Base-by-base conservation (phyloP, 2,888 invertebrate species). In the Argyresthia goedartella region DNA sequence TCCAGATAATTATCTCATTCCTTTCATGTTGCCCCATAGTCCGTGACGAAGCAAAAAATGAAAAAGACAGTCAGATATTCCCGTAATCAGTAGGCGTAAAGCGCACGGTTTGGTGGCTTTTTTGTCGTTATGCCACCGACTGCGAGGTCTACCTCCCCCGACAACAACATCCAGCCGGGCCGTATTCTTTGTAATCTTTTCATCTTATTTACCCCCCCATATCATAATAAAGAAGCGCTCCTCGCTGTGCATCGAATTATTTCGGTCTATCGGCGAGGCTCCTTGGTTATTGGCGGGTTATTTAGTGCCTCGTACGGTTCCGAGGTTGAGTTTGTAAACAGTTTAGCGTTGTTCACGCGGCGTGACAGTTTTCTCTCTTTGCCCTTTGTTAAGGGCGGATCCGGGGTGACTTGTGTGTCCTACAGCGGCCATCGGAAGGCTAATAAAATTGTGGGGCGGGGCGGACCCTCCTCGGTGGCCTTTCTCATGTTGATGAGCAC, bases 361-460 rank as follows among this genome's bases (percentile, higher is more conserved):
- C 59, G 53, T 59, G 59, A 57, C 60, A 57, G 51, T 59, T 60
- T 58, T 53, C 55, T 51, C 11, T 33, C 8, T 46, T 33, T 10
- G 43, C 25, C 33, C 46, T 9, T 9, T n/a, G 46, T 46, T 33
- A 44, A n/a, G 46, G 11, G 33, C 25, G n/a, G 46, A 11, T 39
- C 25, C 46, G 46, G 11, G 16, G 39, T 39, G 34, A 46, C 46
- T 39, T 49, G 49, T 49, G 25, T 25, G 36, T 39, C 15, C 46
- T 33, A 36, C 48, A 36, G 36, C 60, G 60, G 64, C 58, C 60
- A 45, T 53, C 56, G 59, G 67, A 59, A 64, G 63, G 62, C 69
- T 73, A 80, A 81, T 81, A 81, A 81, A 82, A 77, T 72, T 70
- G 55, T 58, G 60, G 73, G 81, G 81, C 79, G 81, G 72, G 66